Evolutionary conservation across 2,797 vertebrate species (phyloP), one percentile per base, ranked within the genome.

Genomic region (Phrynocephalus vlangalii): DNA sequence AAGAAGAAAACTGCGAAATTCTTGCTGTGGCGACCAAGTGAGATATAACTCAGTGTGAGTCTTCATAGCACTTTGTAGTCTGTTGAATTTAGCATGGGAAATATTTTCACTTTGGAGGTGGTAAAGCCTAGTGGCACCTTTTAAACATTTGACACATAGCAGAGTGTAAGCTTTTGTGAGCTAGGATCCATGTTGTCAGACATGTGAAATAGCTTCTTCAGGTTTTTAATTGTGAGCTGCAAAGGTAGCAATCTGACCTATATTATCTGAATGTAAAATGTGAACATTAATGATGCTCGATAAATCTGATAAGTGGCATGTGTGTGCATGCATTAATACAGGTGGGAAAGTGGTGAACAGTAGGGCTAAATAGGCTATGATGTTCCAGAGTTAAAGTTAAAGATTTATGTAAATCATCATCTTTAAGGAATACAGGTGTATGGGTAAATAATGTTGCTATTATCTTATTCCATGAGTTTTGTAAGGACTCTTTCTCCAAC

Each of bases 11-110:
- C 60, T 73, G 63, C 50, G 56, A 33, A 70, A 70, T 71, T 63
- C 52, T 78, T 83, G 75, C 44, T 63, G 15, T 16, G 60, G 20
- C 50, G 26, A 56, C 63, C 52, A 67, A 78, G 6, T 71, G 20
- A 44, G 9, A 56, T 75, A 56, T 6, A 22, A 52, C 20, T 85
- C 79, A 60, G 38, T 60, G 15, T 38, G 5, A 75, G n/a, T 81
- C 8, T 38, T 80, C n/a, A 16, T 13, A 73, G 38, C 9, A 67
- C 77, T 84, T 84, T 13, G 52, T 79, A 79, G 33, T 48, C 3
- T 87, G 63, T 63, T 56, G 63, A 22, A 26, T 71, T 78, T 71
- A 78, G 28, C 73, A 63, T 26, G 68, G 81, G 72, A 83, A 70
- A 78, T 70, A 24, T 60, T 83, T 28, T 60, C n/a, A 38, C 16